Evolutionary conservation across 2,797 vertebrate species (phyloP), one percentile per base, ranked within the genome.

Genomic region (Merluccius polli): DNA sequence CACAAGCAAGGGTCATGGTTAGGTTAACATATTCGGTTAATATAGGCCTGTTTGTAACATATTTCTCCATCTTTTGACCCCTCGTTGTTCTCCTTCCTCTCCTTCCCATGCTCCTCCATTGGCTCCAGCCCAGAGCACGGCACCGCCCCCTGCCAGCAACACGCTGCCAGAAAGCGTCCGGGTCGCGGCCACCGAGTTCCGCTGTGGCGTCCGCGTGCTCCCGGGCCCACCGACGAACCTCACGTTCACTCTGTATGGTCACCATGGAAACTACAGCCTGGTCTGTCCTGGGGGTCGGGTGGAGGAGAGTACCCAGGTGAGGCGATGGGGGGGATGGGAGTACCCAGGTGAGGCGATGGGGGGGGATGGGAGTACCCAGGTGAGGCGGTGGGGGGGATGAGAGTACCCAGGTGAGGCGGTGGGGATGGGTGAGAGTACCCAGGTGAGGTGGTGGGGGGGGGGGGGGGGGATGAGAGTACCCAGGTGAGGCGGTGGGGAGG

Each of bases 161-260:
- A 27, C 0, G 1, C 77, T 0, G 0, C 90, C 89, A 8, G 38
- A 3, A 4, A 4, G 87, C 16, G 1, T 85, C n/a, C 81, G 32
- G 0, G 89, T 84, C 74, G 75, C 70, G 4, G 70, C 86, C 70
- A 90, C 77, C 0, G 80, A 71, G 79, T 91, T 92, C 71, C 9
- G 0, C 67, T 92, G 91, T 76, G 87, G 87, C 2, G 89, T 89
- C 0, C 0, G n/a, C n/a, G n/a, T n/a, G n/a, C n/a, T n/a, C 44
- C 35, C 32, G 7, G 16, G 6, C 16, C 16, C 3, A 0, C 81
- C 82, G 16, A 48, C 78, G 0, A 68, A 75, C 24, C 24, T 91
- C 33, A 89, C 71, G 0, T 85, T 92, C 10, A 88, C 44, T 44
- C 75, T 87, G 33, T 81, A 81, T 0, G 32, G 82, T 7, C 78